These are phyloP conservation scores for Ctenosaura bakeri DNA, from an alignment of 2,797 vertebrate species.

Conservation along the genomic window DNA sequence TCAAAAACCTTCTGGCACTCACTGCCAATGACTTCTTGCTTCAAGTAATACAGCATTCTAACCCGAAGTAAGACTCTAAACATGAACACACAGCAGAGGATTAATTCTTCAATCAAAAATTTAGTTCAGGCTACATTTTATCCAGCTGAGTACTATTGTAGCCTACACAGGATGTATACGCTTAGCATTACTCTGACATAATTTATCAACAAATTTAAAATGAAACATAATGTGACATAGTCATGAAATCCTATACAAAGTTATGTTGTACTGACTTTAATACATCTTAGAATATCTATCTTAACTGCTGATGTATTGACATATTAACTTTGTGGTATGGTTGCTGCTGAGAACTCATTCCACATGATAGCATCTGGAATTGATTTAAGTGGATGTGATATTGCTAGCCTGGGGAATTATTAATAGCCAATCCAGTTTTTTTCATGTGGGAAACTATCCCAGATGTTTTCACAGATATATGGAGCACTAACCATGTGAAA, in stretches of 20 bases:
- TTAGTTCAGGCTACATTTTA: neutral
- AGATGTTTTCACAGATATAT: neutral
- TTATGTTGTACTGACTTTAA: neutral
- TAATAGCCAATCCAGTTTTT: neutral
- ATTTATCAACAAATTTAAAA: neutral
- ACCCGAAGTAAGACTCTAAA: constrained; percentile 96
- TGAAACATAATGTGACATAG: neutral
- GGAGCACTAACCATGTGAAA: neutral
- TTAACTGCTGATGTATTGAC: neutral
- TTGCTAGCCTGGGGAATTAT: neutral
- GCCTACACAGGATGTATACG: neutral
- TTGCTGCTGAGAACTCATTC: neutral
- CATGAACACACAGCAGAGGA: constrained; percentile 53
- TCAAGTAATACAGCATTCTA: constrained; percentile 99
- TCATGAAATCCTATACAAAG: neutral
- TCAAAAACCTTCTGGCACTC: constrained; percentile 93
- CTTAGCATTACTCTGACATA: neutral
- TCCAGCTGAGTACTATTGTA: constrained; percentile 2
- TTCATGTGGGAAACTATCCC: neutral
- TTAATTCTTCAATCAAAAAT: constrained; percentile 23
- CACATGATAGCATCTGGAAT: neutral
- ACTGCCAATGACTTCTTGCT: constrained; percentile 97
- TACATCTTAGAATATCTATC: neutral
- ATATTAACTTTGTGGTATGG: neutral
- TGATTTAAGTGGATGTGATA: neutral